Evolutionary conservation across 2,797 vertebrate genomes (phyloP), one percentile per base, ranked within the genome.

Genomic region (Zonotrichia albicollis): DNA sequence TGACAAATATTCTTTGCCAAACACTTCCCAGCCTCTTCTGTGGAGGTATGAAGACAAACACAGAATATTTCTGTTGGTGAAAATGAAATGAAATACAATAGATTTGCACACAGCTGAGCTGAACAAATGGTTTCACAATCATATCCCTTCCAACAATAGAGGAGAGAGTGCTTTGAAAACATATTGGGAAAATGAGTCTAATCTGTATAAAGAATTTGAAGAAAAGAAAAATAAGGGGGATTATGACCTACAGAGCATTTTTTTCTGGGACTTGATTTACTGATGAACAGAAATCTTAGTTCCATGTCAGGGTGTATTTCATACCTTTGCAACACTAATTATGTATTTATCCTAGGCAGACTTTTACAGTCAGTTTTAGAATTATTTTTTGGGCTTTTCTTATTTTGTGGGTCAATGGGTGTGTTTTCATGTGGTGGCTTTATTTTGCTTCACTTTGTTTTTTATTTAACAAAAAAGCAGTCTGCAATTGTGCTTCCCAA

Each of bases 71-170:
- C 29, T 93, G 26, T n/a, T 74, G 54, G 90, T 85, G 48, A 89
- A 95, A 95, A 95, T 78, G 85, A 74, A 17, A 10, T 50, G 45
- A 87, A 89, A 87, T 46, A 85, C 45, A 87, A 89, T 74, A 68
- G 34, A 45, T 17, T 27, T 13, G 29, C 34, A 67, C 38, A 71
- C 64, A 93, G 43, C 70, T 89, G 72, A 94, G 46, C 58, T 75
- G 78, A 79, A 67, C 72, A 92, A 94, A 92, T 75, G 42, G 20
- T 65, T 91, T 42, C 45, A 29, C 66, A 77, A 36, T 82, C 94
- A 58, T 66, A 54, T 45, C 42, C 19, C 32, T 90, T 83, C 54
- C 75, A 93, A 60, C 8, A 36, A 46, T 7, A 10, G 21, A 66
- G 48, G 51, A 67, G 76, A 89, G 84, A 38, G 5, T 43, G 17